A percentile compares a stretch with the other conserved stretches of the same genome.
Conservation (phyloP, 2,888 invertebrate species). For the Malachius bipustulatus region DNA sequence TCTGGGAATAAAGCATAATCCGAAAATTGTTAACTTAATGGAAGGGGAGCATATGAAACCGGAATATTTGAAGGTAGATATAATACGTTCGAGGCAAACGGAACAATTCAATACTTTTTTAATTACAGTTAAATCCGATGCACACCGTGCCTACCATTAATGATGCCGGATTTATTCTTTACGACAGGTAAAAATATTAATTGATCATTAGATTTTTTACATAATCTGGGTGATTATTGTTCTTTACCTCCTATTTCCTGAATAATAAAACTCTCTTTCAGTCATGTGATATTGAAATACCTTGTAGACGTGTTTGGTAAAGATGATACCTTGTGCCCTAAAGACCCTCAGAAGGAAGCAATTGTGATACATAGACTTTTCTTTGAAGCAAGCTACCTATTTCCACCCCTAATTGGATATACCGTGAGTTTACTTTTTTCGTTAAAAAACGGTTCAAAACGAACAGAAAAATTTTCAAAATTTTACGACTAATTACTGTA, state of each 20-base stretch:
- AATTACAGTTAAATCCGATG: background rate
- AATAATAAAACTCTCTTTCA: conserved; percentile 30
- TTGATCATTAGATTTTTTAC: background rate
- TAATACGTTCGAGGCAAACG: background rate
- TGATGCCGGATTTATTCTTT: background rate
- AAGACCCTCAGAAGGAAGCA: conserved; percentile 48
- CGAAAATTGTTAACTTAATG: conserved; percentile 48
- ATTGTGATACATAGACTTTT: conserved; percentile 50
- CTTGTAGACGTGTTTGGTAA: conserved; percentile 53
- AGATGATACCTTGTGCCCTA: conserved; percentile 52
- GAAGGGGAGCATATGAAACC: conserved; percentile 52
- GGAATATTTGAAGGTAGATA: conserved; percentile 51
- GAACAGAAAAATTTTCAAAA: too few relatives aligned
- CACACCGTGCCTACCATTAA: conserved; percentile 3
- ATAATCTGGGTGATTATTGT: background rate
- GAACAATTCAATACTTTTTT: conserved; percentile 5
- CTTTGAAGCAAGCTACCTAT: conserved; percentile 49
- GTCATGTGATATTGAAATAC: conserved; percentile 56
- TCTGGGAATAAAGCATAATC: conserved; percentile 52
- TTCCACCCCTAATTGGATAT: conserved; percentile 40
- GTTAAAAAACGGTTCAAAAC: too few relatives aligned
- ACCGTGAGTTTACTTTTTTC: conserved; percentile 54
- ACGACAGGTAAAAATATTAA: background rate
- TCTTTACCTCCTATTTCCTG: background rate
- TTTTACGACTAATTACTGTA: too few relatives aligned